A percentile compares a stretch with the other conserved stretches of the same genome.
phyloP scores from a whole-genome alignment of 2,113 vertebrate species.

The Platysteira castanea region DNA sequence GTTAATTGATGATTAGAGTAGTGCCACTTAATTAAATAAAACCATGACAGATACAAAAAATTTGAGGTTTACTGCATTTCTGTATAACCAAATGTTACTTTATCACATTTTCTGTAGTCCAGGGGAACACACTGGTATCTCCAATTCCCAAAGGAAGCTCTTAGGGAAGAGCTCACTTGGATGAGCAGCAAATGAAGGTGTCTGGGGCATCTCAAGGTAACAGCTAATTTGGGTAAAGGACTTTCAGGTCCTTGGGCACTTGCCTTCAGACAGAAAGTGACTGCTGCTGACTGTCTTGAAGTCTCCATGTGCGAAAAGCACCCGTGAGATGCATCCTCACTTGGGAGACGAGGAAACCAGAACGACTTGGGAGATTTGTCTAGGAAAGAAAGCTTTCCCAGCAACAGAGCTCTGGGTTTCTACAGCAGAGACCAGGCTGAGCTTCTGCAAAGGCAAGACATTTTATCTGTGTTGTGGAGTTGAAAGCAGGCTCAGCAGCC shows the following conservation, averaged over 20 bases:
- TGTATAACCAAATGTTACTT: background rate
- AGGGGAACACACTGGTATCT: background rate
- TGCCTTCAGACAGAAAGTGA: background rate
- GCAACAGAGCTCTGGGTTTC: background rate
- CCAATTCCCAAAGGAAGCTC: background rate
- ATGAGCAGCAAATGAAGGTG: background rate
- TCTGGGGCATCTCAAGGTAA: background rate
- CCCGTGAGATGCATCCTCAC: background rate
- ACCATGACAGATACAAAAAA: background rate
- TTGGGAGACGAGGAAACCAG: background rate
- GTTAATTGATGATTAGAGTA: background rate
- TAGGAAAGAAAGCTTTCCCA: background rate
- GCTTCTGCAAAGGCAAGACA: background rate
- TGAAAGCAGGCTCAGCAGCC: background rate
- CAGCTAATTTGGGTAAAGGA: background rate
- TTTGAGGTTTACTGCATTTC: background rate
- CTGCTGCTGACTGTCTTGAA: background rate
- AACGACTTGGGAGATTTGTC: background rate
- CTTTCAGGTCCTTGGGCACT: background rate
- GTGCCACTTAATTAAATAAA: background rate
- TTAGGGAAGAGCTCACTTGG: background rate
- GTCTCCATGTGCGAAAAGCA: background rate
- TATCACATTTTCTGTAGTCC: rapidly evolving
- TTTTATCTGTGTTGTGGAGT: background rate
- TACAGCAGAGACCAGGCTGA: background rate